Evolutionary conservation across 1,140 invertebrate genomes (phyloP).

Genomic region (Delia radicum): DNA sequence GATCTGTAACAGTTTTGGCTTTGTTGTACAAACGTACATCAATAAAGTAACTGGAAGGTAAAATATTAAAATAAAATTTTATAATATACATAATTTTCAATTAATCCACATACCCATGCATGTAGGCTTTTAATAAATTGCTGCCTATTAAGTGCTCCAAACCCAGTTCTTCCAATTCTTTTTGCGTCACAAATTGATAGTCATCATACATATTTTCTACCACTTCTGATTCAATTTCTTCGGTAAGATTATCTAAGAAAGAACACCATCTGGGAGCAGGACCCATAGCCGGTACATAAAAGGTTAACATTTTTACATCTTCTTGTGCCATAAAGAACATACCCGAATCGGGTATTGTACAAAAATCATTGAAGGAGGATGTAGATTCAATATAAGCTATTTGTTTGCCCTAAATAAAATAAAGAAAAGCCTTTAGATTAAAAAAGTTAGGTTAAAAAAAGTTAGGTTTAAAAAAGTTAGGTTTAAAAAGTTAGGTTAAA

Average conservation of each 20-base stretch:
- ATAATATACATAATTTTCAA: not conserved
- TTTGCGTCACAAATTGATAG: conserved; percentile 95
- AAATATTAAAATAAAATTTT: conserved; percentile 10
- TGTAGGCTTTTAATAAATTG: conserved; percentile 90
- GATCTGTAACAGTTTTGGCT: conserved; percentile 86
- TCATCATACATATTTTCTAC: conserved; percentile 91
- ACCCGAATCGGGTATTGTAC: conserved; percentile 84
- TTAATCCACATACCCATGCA: conserved; percentile 80
- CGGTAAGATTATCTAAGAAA: conserved; percentile 94
- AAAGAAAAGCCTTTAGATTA: not conserved
- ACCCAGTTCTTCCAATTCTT: conserved; percentile 89
- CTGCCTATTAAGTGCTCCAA: conserved; percentile 87
- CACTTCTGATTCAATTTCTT: conserved; percentile 83
- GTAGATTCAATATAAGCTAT: conserved; percentile 91
- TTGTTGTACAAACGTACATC: conserved; percentile 92
- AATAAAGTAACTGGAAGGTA: conserved; percentile 76
- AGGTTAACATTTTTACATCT: conserved; percentile 89
- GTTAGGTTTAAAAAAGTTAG: no score
- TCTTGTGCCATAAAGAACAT: conserved; percentile 95
- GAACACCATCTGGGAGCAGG: conserved; percentile 97
- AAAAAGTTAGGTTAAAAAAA: conserved; percentile 36
- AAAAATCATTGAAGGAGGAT: conserved; percentile 86
- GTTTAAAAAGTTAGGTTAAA: no score
- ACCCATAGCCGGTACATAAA: conserved; percentile 90
- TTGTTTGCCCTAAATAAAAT: conserved; percentile 78